Base-by-base conservation (phyloP, 2,113 vertebrate genomes). In the Ursus arctos region DNA sequence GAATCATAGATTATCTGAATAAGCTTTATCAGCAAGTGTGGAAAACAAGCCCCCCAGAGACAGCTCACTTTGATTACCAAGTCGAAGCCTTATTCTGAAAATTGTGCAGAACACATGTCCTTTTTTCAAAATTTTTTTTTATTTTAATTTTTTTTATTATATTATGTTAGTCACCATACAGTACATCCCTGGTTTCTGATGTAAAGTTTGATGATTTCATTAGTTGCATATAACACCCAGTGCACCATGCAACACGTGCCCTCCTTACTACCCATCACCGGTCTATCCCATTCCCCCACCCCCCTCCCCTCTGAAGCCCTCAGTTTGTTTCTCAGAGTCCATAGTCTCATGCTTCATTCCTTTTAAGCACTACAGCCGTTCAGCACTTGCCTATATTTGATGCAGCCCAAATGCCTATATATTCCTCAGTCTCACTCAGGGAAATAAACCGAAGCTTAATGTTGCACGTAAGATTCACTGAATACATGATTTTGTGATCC, bases 31-130 rank as follows among this genome's bases (percentile, higher is more conserved):
- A 96, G 2, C 0, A 63, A 24, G 2, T 47, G 4, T 79, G 65
- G 55, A 90, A 92, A 33, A 96, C 96, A 91, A 98, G 98, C 95
- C 65, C 94, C 83, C 93, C 98, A 92, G 93, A 85, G 94, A 95
- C 90, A 96, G 71, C 19, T n/a, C 0, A 61, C 53, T 47, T 26
- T 80, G 47, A 31, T 87, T 88, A 86, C 40, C 94, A 31, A 69
- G 22, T 59, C 0, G 7, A 82, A 88, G 24, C 26, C 43, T 93
- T 87, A 26, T 80, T 80, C 83, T 28, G 2, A 91, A 93, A 84
- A 80, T 33, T 13, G 3, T 69, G 55, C 21, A 79, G 31, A 93
- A 71, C 57, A 59, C 21, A 3, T 55, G 8, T 59, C 43, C 40
- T 77, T 43, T 43, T 43, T 43, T 43, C 3, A 4, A 40, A 40